These are phyloP conservation scores for Eretmochelys imbricata DNA, from an alignment of 2,113 vertebrate species.

Conservation along the genomic window DNA sequence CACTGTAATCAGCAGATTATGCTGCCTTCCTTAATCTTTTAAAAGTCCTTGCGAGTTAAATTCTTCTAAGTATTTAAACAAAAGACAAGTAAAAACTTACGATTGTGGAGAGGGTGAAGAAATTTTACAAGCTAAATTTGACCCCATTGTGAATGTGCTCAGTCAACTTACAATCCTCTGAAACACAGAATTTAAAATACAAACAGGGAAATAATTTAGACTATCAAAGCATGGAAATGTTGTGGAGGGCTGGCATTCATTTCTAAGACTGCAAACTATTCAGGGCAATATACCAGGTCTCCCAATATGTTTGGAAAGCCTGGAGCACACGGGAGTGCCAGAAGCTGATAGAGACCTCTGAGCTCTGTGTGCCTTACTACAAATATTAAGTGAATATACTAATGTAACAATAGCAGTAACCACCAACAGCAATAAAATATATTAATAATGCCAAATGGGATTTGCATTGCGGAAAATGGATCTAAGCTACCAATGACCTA, in stretches of 20 bases:
- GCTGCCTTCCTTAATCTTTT: neutral
- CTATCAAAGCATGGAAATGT: neutral
- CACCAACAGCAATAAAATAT: neutral
- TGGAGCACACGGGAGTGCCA: neutral
- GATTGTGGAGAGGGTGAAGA: neutral
- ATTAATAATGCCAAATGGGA: neutral
- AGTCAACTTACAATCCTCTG: neutral
- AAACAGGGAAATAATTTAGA: neutral
- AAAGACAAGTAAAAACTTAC: neutral
- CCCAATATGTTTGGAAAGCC: neutral
- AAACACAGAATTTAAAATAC: neutral
- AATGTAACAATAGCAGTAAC: neutral
- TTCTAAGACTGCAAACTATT: neutral
- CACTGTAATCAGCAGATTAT: neutral
- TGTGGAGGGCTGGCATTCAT: neutral
- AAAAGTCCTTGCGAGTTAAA: neutral
- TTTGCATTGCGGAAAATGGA: neutral
- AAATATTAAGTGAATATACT: neutral
- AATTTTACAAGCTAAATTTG: neutral
- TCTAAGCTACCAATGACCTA: neutral
- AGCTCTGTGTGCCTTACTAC: neutral
- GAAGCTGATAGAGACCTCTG: neutral
- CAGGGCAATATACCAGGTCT: neutral
- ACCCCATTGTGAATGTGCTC: neutral
- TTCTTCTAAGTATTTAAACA: neutral